Evolutionary conservation across 2,113 vertebrate species (phyloP), one percentile per base, ranked within the genome.

Genomic region (Bujurquina vittata): DNA sequence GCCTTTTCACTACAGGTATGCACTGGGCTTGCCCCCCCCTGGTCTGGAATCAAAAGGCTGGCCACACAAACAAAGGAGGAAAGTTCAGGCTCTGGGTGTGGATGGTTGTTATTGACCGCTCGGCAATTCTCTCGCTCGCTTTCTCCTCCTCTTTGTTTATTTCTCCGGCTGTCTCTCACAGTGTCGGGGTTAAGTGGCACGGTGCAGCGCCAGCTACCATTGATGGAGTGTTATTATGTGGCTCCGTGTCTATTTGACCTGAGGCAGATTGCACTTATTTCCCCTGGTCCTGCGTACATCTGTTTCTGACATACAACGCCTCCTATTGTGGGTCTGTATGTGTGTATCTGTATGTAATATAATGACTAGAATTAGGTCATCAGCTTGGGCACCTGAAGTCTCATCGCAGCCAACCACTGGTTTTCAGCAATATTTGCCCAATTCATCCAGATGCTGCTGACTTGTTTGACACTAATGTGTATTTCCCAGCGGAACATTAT

Each of bases 231-330:
- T 92, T 95, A 95, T 95, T 94, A 94, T 92, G 92, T 91, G 92
- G 72, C 93, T 93, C 90, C 77, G 74, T 94, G 94, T 92, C 93
- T 92, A 59, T 94, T 93, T 95, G 94, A 96, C 95, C 95, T 79
- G 63, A 90, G 86, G 89, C 88, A 94, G 91, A 96, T 95, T 95
- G 92, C 92, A 94, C 94, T 95, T 95, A 96, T 96, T 96, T 96
- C 95, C 95, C 94, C 83, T 90, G 94, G 94, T 91, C 86, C 90
- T 74, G 59, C 29, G 75, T 90, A 89, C 86, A 88, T 83, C 81
- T 84, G 65, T 75, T 77, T 92, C 86, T 90, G 94, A 94, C 92
- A 94, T 89, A 92, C 62, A 89, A 81, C 63, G 20, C 80, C 52
- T 77, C 77, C 83, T 18, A 61, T 77, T 22, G 79, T 79, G 61